Evolutionary conservation across 2,113 vertebrate species (phyloP), one percentile per base, ranked within the genome.

Genomic region (Tylochromis polylepis): DNA sequence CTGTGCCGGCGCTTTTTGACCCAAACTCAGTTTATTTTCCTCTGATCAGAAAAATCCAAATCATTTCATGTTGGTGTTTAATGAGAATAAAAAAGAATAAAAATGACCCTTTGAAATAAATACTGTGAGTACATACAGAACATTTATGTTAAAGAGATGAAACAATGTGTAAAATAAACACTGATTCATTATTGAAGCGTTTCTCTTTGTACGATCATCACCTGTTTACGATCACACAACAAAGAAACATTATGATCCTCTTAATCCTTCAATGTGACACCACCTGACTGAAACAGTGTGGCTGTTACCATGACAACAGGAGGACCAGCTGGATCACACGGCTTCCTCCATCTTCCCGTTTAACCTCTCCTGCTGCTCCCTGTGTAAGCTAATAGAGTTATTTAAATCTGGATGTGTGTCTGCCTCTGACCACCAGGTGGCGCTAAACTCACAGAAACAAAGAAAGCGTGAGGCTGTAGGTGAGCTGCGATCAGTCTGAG

Each of bases 101-200:
- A 27, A 14, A 58, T 0, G 3, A 58, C 56, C 56, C 22, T 15
- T 58, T 58, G 56, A 15, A 58, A 27, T 24, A 57, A 57, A 57
- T 2, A 24, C 24, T 27, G 22, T 15, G 56, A 27, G 12, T 27
- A 27, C 0, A 1, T 0, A 4, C 6, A 27, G 6, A 27, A 27
- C 22, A 58, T 0, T 58, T 58, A 59, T 31, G 15, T 29, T 3
- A 18, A 60, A 15, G 31, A 31, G 5, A 31, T 31, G 27, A 60
- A 31, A 31, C 5, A 18, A 10, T 29, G 11, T 14, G 27, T 29
- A 58, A 58, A 58, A 58, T 15, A 29, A 59, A 29, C 24, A 5
- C 14, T 59, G 57, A 29, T 29, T 59, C 14, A 59, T 5, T 41
- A 29, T 3, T 59, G 14, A 59, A 29, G 22, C 1, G 0, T 29